Conservation (phyloP, 2,888 invertebrate genomes). For the Pseudococcus longispinus region DNA sequence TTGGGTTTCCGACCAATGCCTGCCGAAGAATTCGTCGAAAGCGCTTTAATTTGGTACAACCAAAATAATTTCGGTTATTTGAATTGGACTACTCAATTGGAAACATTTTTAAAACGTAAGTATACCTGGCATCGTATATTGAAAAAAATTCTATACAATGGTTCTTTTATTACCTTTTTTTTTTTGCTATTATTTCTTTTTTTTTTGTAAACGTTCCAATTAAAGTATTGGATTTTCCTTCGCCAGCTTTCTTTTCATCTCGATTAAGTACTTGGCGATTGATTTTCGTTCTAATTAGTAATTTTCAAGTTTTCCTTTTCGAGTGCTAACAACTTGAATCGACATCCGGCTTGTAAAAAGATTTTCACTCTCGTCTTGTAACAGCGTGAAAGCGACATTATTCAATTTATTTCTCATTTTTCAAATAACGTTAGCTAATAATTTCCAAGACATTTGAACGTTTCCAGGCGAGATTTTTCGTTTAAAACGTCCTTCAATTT, state of each 20-base stretch:
- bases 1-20: conserved; percentile 97
- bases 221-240: not conserved
- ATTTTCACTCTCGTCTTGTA: not conserved
- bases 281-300: not conserved
- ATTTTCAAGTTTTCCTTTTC: not conserved
- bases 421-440: not conserved
- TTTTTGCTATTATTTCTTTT: not conserved
- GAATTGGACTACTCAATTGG: conserved; percentile 81
- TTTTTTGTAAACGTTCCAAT: not conserved
- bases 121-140: conserved; percentile 56
- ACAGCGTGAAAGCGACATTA: not conserved
- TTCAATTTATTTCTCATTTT: conserved; percentile 31
- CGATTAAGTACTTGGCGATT: not conserved
- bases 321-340: not conserved
- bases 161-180: not conserved
- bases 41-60: conserved; percentile 95
- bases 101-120: conserved; percentile 80
- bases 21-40: conserved; percentile 88
- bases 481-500: not conserved
- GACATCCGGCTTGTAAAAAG: not conserved
- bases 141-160: not conserved
- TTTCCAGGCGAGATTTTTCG: not conserved
- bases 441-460: conserved; percentile 8
- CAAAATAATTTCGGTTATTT: conserved; percentile 78
- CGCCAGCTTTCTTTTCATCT: not conserved